phyloP scores from a whole-genome alignment of 2,888 invertebrate genomes.

The Caenorhabditis virilis region DNA sequence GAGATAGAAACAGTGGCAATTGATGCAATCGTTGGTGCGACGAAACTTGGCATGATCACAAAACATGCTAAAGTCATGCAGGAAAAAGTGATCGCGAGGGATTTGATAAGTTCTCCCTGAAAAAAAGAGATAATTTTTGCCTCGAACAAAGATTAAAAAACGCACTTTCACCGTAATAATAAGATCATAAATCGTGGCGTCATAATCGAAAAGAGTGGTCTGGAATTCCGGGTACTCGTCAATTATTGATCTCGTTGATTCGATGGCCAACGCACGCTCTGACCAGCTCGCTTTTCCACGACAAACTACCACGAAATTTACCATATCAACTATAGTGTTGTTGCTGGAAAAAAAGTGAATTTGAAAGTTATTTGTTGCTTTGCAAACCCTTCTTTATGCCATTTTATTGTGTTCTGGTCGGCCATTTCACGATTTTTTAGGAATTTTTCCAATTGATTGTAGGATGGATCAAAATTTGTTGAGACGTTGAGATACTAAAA shows the following conservation, averaged over 20 bases:
- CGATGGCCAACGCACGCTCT: slow-evolving; percentile 50
- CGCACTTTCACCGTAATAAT: slow-evolving; percentile 62
- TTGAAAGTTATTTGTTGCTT: background rate
- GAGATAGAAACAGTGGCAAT: slow-evolving; percentile 60
- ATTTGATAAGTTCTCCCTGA: slow-evolving; percentile 60
- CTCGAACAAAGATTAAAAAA: background rate
- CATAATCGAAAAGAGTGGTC: slow-evolving; percentile 62
- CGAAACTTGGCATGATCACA: slow-evolving; percentile 56
- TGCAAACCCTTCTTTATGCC: slow-evolving; percentile 28
- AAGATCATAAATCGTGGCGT: slow-evolving; percentile 65
- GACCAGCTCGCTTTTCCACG: slow-evolving; percentile 49
- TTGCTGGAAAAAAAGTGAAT: slow-evolving; percentile 18
- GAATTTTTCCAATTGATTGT: slow-evolving; percentile 37
- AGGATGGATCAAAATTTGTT: too few relatives aligned
- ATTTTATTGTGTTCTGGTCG: slow-evolving; percentile 48
- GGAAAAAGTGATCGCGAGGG: slow-evolving; percentile 57
- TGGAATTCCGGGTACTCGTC: slow-evolving; percentile 56
- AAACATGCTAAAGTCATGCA: slow-evolving; percentile 65
- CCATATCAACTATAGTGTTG: slow-evolving; percentile 42
- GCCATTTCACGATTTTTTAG: slow-evolving; percentile 38
- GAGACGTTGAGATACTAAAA: slow-evolving; percentile 17
- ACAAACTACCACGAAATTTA: slow-evolving; percentile 59
- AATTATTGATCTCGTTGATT: slow-evolving; percentile 49
- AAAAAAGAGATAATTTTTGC: slow-evolving; percentile 2
- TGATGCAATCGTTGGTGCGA: slow-evolving; percentile 54